Percentiles rank a stretch among this genome's conserved stretches.
Evolutionary conservation across 2,797 vertebrate genomes (phyloP).

Genomic region (Alfaro cultratus): DNA sequence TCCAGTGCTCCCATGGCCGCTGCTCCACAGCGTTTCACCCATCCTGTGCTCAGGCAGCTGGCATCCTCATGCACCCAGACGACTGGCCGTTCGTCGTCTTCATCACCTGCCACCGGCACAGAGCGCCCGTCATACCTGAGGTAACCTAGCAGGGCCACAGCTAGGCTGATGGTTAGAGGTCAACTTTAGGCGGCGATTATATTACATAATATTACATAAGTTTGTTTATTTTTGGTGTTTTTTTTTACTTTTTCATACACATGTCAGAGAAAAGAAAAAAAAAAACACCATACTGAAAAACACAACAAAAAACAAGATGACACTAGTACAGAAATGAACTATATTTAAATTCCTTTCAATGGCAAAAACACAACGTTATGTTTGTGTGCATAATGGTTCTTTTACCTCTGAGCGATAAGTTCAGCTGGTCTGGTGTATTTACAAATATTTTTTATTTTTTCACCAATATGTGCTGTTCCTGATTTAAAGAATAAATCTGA

Average conservation of each 20-base stretch:
- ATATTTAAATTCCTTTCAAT: too few relatives aligned
- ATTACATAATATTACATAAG: too few relatives aligned
- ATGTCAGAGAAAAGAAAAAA: too few relatives aligned
- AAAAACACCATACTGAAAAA: too few relatives aligned
- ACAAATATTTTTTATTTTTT: neutral
- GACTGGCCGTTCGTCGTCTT: slow-evolving; percentile 98
- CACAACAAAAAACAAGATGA: too few relatives aligned
- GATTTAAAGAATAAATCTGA: neutral
- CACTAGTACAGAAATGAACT: too few relatives aligned
- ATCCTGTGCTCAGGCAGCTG: slow-evolving; percentile 94
- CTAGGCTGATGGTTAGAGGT: neutral
- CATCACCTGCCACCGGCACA: slow-evolving; percentile 94
- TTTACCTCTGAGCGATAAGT: neutral
- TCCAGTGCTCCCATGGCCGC: slow-evolving; percentile 96
- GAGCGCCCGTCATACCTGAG: slow-evolving; percentile 84
- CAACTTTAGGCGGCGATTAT: neutral
- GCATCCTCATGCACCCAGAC: slow-evolving; percentile 95
- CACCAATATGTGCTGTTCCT: neutral
- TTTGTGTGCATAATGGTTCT: neutral
- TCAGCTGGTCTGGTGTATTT: too few relatives aligned
- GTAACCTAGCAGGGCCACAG: slow-evolving; percentile 66
- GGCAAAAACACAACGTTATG: too few relatives aligned
- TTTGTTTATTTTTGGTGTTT: too few relatives aligned
- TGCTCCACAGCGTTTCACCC: slow-evolving; percentile 96
- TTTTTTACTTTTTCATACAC: too few relatives aligned